phyloP scores from a whole-genome alignment of 2,888 invertebrate species.

The Doris montereyensis region DNA sequence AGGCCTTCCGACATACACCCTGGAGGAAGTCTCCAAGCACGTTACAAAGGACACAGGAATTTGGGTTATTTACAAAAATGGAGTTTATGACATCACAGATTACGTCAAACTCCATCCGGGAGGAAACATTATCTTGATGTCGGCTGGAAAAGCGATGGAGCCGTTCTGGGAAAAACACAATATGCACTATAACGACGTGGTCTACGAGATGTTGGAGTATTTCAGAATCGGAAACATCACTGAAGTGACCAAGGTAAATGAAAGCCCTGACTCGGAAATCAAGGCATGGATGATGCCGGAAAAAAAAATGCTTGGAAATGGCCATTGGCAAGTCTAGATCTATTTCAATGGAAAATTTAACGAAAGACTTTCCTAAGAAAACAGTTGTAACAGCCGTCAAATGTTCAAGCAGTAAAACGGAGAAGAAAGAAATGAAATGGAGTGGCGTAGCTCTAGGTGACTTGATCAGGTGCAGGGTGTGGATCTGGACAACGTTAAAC shows the following conservation, averaged over 20 bases:
- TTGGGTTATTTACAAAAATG: slow-evolving; percentile 77
- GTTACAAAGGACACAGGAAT: slow-evolving; percentile 76
- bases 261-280: slow-evolving; percentile 72
- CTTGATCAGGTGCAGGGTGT: slow-evolving; percentile 71
- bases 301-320: slow-evolving; percentile 77
- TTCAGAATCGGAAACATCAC: slow-evolving; percentile 87
- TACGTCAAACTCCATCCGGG: slow-evolving; percentile 90
- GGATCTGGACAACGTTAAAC: slow-evolving; percentile 66
- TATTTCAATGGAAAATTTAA: slow-evolving; percentile 79
- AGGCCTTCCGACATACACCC: slow-evolving; percentile 61
- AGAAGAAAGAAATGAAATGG: slow-evolving; percentile 80
- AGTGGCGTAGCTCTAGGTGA: slow-evolving; percentile 70
- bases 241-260: slow-evolving; percentile 76
- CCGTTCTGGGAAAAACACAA: slow-evolving; percentile 86
- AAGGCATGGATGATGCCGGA: slow-evolving; percentile 88
- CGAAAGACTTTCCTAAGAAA: slow-evolving; percentile 79
- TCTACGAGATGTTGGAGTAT: slow-evolving; percentile 84
- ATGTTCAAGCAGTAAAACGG: slow-evolving; percentile 97
- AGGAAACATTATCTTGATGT: slow-evolving; percentile 90
- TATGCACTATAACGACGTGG: slow-evolving; percentile 75
- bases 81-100: slow-evolving; percentile 95
- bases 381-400: slow-evolving; percentile 88
- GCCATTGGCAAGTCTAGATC: background rate
- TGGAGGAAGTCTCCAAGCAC: slow-evolving; percentile 84
- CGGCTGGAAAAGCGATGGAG: slow-evolving; percentile 92